Base-by-base conservation (phyloP, 2,797 vertebrate species). In the Nyctalus aviator region DNA sequence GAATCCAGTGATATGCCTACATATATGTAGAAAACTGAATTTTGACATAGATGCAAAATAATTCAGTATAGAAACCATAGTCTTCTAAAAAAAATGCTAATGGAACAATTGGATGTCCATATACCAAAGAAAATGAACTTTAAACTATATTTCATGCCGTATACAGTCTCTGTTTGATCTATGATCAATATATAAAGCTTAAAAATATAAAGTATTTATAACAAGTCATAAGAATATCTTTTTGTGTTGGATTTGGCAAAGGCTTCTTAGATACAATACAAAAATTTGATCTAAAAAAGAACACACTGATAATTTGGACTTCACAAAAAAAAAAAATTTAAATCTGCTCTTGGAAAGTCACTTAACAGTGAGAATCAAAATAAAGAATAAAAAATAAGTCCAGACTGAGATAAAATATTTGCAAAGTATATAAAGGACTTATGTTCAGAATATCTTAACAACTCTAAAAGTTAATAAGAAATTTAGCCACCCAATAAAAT, bases 241-340 rank as follows among this genome's bases (percentile, higher is more conserved):
- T 79, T 84, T 71, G n/a, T 66, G 21, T 44, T 71, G 7, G 3
- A 25, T 64, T 90, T 84, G 12, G 20, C 32, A 76, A 68, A 82
- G 23, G 30, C 59, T 69, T 1, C 79, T 92, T 82, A 90, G 20
- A 32, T 71, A 48, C 1, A 84, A 73, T 17, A 76, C 46, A 68
- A 86, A 64, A 86, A 86, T 82, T 7, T 86, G 32, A 75, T 69
- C 57, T 86, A 68, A 81, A 81, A 79, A 79, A 57, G 41, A 87
- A 76, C 37, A 76, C 62, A 87, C 55, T 91, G 27, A 37, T 62
- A 84, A 37, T 66, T 66, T 64, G 32, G 25, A 84, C 55, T 78
- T 94, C 44, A 44, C 44, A 9, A n/a, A n/a, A n/a, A n/a, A n/a
- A n/a, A n/a, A n/a, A n/a, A n/a, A n/a, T n/a, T n/a, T n/a, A 41